phyloP scores from a whole-genome alignment of 53 echinoderm and acorn worm species.

The Arbacia lixula region DNA sequence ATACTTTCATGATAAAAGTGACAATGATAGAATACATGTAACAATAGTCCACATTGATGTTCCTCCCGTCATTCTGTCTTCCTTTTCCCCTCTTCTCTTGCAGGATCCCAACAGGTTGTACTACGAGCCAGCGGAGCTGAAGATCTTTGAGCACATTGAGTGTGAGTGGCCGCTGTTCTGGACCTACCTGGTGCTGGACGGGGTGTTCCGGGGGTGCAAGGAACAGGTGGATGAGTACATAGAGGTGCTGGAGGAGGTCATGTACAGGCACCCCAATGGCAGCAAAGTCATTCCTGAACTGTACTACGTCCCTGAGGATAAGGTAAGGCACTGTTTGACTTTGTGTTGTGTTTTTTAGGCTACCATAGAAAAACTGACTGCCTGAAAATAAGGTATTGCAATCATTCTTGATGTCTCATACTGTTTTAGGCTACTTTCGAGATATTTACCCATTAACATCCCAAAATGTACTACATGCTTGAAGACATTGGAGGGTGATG shows the following conservation, averaged over 20 bases:
- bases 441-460: no score
- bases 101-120: conserved; percentile 97
- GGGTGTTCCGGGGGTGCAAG: conserved; percentile 81
- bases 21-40: no score
- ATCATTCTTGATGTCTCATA: no score
- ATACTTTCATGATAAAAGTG: no score
- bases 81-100: no score
- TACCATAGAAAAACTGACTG: neutral
- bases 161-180: conserved; percentile 99
- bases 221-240: conserved; percentile 87
- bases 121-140: conserved; percentile 97
- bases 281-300: conserved; percentile 86
- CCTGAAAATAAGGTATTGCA: no score
- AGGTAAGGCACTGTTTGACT: conserved; percentile 70
- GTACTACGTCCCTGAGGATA: conserved; percentile 92
- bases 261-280: conserved; percentile 67
- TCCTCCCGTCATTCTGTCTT: no score
- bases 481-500: no score
- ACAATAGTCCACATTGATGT: no score
- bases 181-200: conserved; percentile 88
- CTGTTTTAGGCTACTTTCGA: no score
- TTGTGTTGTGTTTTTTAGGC: neutral
- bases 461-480: no score
- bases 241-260: conserved; percentile 78
- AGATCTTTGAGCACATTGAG: conserved; percentile 98